These are phyloP conservation scores for Coracias cyanogaster DNA, from an alignment of 2,797 vertebrate species.

Conservation along the genomic window DNA sequence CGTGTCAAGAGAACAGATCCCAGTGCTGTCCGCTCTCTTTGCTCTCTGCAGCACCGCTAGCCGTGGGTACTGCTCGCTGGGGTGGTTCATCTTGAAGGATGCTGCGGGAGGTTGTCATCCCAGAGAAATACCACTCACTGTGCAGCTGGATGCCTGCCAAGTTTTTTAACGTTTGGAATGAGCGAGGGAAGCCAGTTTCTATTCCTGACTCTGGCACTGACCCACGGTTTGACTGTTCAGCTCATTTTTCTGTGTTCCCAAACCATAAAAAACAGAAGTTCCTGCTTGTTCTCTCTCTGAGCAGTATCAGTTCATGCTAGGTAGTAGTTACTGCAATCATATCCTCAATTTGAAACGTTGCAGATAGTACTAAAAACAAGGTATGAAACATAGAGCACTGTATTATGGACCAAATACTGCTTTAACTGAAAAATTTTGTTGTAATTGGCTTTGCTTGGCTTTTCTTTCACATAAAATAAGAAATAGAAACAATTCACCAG, in stretches of 20 bases:
- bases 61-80: fast-evolving
- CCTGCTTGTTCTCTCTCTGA: not conserved
- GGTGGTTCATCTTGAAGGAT: not conserved
- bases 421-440: not conserved
- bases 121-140: not conserved
- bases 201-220: not conserved
- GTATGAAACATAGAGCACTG: not conserved
- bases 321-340: not conserved
- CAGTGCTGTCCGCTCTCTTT: not conserved
- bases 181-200: not conserved
- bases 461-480: not conserved
- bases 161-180: not conserved
- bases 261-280: not conserved
- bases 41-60: not conserved
- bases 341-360: not conserved
- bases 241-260: not conserved
- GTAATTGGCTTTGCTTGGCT: not conserved
- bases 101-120: not conserved
- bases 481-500: not conserved
- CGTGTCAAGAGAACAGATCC: not conserved
- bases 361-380: not conserved
- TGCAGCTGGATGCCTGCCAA: not conserved
- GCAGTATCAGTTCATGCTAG: not conserved
- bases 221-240: not conserved
- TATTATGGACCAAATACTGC: not conserved